A percentile compares a stretch with the other conserved stretches of the same genome.
Evolutionary conservation across 1,140 invertebrate genomes (phyloP).

Genomic region (Eciton burchellii): DNA sequence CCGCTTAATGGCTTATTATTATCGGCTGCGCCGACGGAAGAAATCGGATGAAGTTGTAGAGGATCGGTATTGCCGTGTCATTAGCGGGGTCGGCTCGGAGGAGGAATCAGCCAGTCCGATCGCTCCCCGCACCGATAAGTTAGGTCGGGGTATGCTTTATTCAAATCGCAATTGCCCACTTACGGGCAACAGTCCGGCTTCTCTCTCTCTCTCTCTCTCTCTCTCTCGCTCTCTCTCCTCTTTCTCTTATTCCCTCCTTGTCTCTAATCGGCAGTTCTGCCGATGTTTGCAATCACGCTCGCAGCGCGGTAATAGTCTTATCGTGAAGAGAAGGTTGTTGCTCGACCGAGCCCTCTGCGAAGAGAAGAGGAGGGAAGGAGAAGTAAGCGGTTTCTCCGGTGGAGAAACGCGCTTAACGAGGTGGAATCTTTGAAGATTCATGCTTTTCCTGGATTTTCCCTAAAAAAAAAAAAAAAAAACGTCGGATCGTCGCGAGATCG

Average conservation of each 20-base stretch:
- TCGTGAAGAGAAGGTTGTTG: neutral
- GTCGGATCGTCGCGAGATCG: neutral
- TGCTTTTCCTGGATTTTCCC: neutral
- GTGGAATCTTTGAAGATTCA: neutral
- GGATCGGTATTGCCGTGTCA: constrained; percentile 61
- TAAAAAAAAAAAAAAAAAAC: too few relatives aligned
- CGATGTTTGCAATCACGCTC: constrained; percentile 46
- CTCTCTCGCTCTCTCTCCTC: too few relatives aligned
- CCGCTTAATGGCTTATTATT: constrained; percentile 63
- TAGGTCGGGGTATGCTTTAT: constrained; percentile 48
- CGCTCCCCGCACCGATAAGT: neutral
- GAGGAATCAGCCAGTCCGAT: constrained; percentile 18
- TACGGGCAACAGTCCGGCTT: constrained; percentile 51
- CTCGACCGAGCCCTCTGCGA: too few relatives aligned
- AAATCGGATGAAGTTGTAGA: constrained; percentile 59
- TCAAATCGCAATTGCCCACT: constrained; percentile 63
- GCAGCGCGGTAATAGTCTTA: constrained; percentile 16
- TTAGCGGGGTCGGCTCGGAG: constrained; percentile 29
- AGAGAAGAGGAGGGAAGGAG: neutral
- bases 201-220: too few relatives aligned
- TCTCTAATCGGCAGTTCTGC: constrained; percentile 27
- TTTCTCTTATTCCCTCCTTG: too few relatives aligned
- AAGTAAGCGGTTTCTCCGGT: neutral
- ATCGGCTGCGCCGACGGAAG: constrained; percentile 38
- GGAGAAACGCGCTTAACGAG: neutral